Conservation (phyloP, 2,113 vertebrate genomes). For the Isichthys henryi region DNA sequence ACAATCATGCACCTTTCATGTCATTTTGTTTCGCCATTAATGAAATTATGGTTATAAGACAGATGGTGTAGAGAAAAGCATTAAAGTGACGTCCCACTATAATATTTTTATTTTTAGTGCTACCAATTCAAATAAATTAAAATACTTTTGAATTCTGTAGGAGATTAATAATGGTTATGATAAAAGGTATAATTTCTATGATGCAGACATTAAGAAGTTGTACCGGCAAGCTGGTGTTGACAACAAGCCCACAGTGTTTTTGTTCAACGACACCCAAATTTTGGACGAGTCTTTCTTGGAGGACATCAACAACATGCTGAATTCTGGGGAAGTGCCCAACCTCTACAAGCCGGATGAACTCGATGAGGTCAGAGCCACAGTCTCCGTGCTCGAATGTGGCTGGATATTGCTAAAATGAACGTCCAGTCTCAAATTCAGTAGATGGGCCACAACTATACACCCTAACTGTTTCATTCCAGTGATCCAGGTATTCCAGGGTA, state of each 20-base stretch:
- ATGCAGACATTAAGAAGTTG: slow-evolving; percentile 75
- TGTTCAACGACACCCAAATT: slow-evolving; percentile 78
- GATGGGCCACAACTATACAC: not conserved
- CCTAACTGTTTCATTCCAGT: not conserved
- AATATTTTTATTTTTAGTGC: not conserved
- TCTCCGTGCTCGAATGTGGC: not conserved
- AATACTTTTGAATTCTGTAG: not conserved
- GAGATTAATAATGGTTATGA: not conserved
- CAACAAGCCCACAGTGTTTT: slow-evolving; percentile 73
- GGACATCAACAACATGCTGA: slow-evolving; percentile 81
- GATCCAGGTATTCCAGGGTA: not conserved
- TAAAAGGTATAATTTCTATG: not conserved
- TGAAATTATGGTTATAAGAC: not conserved
- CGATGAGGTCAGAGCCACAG: slow-evolving; percentile 59
- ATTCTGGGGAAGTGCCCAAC: slow-evolving; percentile 81
- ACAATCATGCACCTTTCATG: not conserved
- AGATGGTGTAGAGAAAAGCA: not conserved
- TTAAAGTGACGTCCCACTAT: not conserved
- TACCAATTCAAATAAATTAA: not conserved
- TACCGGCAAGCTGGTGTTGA: slow-evolving; percentile 71
- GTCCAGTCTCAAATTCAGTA: not conserved
- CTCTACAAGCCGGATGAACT: slow-evolving; percentile 78
- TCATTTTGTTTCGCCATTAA: not conserved
- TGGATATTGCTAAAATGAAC: not conserved
- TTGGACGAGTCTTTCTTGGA: slow-evolving; percentile 75